Conservation (phyloP, 2,113 vertebrate species). For the Tetraodon nigroviridis region DNA sequence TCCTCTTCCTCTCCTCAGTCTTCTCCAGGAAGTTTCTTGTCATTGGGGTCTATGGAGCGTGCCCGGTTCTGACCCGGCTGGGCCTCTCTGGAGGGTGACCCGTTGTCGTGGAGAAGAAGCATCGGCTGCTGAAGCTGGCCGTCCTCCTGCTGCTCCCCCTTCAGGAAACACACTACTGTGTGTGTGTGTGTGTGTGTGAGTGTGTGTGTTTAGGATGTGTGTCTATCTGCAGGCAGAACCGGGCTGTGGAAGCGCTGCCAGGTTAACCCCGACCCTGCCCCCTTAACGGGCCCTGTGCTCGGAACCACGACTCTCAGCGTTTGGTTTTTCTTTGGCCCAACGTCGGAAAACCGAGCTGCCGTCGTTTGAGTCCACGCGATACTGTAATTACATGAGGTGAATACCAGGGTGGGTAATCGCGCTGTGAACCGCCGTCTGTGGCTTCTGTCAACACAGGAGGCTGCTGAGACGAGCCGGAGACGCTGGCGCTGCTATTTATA, state of each 20-base stretch:
- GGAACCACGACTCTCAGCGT: conserved; percentile 15
- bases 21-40: conserved; percentile 50
- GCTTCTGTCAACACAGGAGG: conserved; percentile 29
- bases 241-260: too few species aligned
- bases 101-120: conserved; percentile 56
- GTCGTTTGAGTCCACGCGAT: conserved; percentile 33
- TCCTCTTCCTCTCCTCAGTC: conserved; percentile 17
- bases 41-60: conserved; percentile 23
- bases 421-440: conserved; percentile 31
- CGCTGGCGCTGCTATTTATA: too few species aligned
- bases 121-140: conserved; percentile 43
- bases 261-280: too few species aligned
- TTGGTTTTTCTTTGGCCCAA: conserved; percentile 25
- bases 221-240: conserved; percentile 8
- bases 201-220: conserved; percentile 5
- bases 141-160: conserved; percentile 29
- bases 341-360: conserved; percentile 39
- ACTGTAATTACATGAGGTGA: conserved; percentile 54
- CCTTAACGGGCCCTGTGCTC: neutral
- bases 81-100: conserved; percentile 35
- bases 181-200: conserved; percentile 4
- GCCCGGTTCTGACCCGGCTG: conserved; percentile 23
- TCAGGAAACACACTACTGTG: too few species aligned
- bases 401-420: conserved; percentile 40
- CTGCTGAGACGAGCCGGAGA: conserved; percentile 12